These are phyloP conservation scores for Lepidonotus clava DNA, from an alignment of 2,888 invertebrate species.

Conservation along the genomic window DNA sequence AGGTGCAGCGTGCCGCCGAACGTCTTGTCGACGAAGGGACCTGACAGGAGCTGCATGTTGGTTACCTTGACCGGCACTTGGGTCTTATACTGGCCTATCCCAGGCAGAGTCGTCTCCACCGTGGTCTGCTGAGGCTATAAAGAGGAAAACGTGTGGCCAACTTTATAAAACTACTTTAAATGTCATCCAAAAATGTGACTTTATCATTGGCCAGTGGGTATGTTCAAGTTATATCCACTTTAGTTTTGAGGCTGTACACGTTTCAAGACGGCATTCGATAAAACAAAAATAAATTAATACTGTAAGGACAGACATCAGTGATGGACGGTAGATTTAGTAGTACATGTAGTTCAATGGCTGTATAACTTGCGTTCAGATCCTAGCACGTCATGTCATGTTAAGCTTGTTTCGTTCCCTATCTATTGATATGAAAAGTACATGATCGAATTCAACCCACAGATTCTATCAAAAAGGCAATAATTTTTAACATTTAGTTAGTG, in stretches of 20 bases:
- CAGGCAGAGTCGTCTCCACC: slow-evolving; percentile 73
- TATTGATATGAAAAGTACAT: too few species aligned
- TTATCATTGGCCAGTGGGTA: not conserved
- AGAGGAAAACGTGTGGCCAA: not conserved
- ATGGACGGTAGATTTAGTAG: too few species aligned
- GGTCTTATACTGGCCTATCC: slow-evolving; percentile 75
- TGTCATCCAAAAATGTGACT: not conserved
- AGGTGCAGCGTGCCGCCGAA: slow-evolving; percentile 57
- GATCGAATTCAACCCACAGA: too few species aligned
- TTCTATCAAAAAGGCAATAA: too few species aligned
- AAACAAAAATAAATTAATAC: too few species aligned
- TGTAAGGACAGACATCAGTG: too few species aligned
- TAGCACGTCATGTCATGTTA: too few species aligned
- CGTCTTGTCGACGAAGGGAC: slow-evolving; percentile 55
- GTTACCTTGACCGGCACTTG: slow-evolving; percentile 78
- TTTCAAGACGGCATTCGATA: too few species aligned
- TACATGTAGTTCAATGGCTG: too few species aligned
- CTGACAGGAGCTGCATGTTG: slow-evolving; percentile 76
- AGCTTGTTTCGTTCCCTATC: too few species aligned
- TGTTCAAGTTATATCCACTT: not conserved
- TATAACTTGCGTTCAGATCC: too few species aligned
- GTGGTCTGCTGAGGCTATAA: slow-evolving; percentile 57
- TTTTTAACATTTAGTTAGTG: too few species aligned
- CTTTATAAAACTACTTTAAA: not conserved
- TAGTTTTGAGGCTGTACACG: not conserved